Conservation (phyloP, 2,113 vertebrate genomes). For the Cranoglanis bouderius region DNA sequence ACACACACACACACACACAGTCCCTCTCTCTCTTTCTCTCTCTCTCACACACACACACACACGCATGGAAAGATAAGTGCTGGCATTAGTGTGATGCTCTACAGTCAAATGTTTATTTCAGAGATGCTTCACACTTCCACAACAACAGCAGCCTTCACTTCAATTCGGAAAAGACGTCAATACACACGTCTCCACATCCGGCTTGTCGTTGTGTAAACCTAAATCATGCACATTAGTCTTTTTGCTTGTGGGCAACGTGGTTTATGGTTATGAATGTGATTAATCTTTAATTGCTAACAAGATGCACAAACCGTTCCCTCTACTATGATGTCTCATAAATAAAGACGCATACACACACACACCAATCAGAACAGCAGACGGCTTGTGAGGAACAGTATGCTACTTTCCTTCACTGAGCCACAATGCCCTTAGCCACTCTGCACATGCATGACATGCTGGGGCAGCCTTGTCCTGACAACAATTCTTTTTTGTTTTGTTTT, state of each 20-base stretch:
- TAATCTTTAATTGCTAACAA: slow-evolving; percentile 9
- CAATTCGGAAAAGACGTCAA: background rate
- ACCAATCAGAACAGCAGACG: slow-evolving; percentile 3
- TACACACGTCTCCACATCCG: background rate
- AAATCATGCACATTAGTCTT: slow-evolving; percentile 1
- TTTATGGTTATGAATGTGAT: background rate
- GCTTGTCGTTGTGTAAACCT: background rate
- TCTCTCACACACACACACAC: background rate
- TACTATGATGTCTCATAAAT: background rate
- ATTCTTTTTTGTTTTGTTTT: background rate
- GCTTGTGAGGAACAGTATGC: background rate
- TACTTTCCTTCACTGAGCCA: slow-evolving; percentile 37
- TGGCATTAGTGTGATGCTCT: background rate
- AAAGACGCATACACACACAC: background rate
- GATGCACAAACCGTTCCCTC: background rate
- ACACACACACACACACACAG: background rate
- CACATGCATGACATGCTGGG: slow-evolving; percentile 32
- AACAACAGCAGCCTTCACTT: background rate
- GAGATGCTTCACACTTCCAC: background rate
- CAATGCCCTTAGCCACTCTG: slow-evolving; percentile 41
- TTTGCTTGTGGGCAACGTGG: background rate
- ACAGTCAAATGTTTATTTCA: background rate
- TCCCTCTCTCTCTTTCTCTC: background rate
- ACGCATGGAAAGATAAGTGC: background rate
- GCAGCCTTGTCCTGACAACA: background rate